These are phyloP conservation scores for Protosalanx chinensis DNA, from an alignment of 2,797 vertebrate species.

Conservation along the genomic window DNA sequence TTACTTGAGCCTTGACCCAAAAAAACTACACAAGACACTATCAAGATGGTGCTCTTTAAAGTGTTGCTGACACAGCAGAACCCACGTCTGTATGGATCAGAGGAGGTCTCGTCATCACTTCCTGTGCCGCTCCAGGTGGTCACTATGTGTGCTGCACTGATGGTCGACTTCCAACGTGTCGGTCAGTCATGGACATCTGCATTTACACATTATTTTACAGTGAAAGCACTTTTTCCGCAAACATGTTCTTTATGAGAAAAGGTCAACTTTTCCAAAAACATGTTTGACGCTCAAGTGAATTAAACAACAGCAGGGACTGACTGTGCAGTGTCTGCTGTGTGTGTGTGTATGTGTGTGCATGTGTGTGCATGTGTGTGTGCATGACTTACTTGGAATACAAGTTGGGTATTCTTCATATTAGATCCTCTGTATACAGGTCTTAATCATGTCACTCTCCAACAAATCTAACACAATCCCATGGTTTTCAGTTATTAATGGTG, in stretches of 20 bases:
- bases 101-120: background rate
- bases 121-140: background rate
- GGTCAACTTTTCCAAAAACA: background rate
- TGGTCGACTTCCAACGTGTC: background rate
- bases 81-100: constrained; percentile 7
- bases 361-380: background rate
- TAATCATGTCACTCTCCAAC: constrained; percentile 21
- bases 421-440: constrained; percentile 5
- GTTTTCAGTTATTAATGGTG: constrained; percentile 12
- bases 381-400: constrained; percentile 40
- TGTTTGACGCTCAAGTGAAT: constrained; percentile 23
- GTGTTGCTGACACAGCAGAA: background rate
- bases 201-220: background rate
- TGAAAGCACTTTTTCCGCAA: background rate
- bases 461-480: constrained; percentile 29
- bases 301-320: constrained; percentile 32
- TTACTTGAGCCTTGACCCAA: background rate
- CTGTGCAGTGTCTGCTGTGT: constrained; percentile 14
- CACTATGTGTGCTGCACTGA: background rate
- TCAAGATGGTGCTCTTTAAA: background rate
- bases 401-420: constrained; percentile 12
- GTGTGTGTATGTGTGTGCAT: background rate
- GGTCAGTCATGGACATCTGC: background rate
- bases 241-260: background rate
- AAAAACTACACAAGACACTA: background rate